Evolutionary conservation across 2,797 vertebrate species (phyloP).

Genomic region (Loris lydekkerianus): DNA sequence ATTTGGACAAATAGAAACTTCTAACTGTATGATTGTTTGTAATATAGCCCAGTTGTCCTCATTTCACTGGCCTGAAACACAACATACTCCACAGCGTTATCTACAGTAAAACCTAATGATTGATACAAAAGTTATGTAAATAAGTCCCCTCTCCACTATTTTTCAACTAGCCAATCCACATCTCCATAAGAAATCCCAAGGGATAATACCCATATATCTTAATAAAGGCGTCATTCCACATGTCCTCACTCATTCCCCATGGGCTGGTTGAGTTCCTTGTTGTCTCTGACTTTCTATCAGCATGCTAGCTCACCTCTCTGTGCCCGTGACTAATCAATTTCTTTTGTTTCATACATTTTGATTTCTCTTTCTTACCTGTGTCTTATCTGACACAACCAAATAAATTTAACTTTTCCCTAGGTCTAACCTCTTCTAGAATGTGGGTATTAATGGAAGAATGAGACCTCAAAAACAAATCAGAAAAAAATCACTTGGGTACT

Average conservation of each 20-base stretch:
- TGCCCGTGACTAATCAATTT: background rate
- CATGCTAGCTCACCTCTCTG: background rate
- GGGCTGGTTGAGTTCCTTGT: too few relatives aligned
- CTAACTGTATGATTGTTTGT: background rate
- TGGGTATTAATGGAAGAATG: background rate
- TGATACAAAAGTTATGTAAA: background rate
- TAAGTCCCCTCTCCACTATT: too few relatives aligned
- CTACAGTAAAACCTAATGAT: too few relatives aligned
- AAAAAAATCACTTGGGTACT: background rate
- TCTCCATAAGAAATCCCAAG: fast-evolving
- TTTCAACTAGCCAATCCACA: background rate
- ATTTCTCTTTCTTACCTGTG: background rate
- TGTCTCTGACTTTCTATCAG: background rate
- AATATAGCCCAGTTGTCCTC: background rate
- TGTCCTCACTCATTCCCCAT: background rate
- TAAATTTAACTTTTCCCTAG: background rate
- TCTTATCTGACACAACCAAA: background rate
- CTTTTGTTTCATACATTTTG: background rate
- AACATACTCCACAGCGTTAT: too few relatives aligned
- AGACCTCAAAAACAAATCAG: background rate
- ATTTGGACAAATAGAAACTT: background rate
- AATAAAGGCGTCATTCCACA: too few relatives aligned
- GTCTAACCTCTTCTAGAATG: background rate
- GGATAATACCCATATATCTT: background rate
- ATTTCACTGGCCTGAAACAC: background rate